Base-by-base conservation (phyloP, 2,113 vertebrate genomes). In the Psittacus erithacus region DNA sequence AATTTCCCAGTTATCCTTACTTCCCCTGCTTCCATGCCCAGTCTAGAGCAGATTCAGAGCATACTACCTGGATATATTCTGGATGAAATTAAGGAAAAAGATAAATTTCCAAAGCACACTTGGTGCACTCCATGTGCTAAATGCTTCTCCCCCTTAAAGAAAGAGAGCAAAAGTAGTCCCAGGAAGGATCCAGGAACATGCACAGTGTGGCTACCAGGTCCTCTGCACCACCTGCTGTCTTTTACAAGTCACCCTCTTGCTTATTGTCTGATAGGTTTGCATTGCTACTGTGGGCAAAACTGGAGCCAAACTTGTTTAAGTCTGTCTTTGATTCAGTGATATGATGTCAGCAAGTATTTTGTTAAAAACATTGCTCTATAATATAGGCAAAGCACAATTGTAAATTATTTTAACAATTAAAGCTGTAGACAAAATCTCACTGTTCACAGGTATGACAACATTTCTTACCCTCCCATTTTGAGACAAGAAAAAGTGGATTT, bases 141-240 rank as follows among this genome's bases (percentile, higher is more conserved):
- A 11, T 25, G 5, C 6, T 46, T 57, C 39, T 5, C 2, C 3
- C 0, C 8, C 0, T 24, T 29, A 39, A 5, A 17, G 39, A 65
- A 84, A 50, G 2, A 64, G 22, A 75, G 31, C 3, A 79, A 25
- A 69, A 3, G 2, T 25, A 29, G 22, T 71, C 29, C n/a, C 31
- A 53, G 23, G 57, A 12, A 86, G 14, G 22, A 68, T 27, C 5
- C 0, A 1, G 46, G 24, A 74, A 59, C 17, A 38, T 4, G 20
- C 4, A 22, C 13, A 57, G 6, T 23, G 41, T 9, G 8, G 23
- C 50, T 90, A 10, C 4, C 70, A 71, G 23, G 11, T 70, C 60
- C 55, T 87, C 20, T 57, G 23, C 13, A 77, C 7, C 14, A 41
- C 46, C 29, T 55, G 33, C 9, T 59, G 8, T 55, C 68, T 86